Evolutionary conservation across 2,113 vertebrate genomes (phyloP), one percentile per base, ranked within the genome.

Genomic region (Eleginops maclovinus): DNA sequence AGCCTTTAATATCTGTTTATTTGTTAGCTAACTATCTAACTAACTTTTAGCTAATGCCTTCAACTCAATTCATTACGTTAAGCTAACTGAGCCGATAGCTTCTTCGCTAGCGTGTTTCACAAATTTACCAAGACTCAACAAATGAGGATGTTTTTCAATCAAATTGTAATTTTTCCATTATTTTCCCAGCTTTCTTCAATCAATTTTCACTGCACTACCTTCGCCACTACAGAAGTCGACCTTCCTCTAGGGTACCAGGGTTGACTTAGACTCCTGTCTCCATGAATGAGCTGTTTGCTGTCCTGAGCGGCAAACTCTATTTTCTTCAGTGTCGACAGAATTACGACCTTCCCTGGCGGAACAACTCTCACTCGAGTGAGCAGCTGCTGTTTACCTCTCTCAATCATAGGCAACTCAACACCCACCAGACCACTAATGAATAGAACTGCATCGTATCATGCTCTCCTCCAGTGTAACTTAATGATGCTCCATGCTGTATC

Each of bases 361-460:
- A 80, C 50, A 86, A 87, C 90, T 87, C 89, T 91, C 88, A 75
- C 87, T 88, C 75, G 28, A 60, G 50, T n/a, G 40, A 86, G 53
- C 89, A 92, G 91, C 89, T 90, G 90, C 81, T 87, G 87, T 87
- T 91, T 88, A 75, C 69, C 28, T 53, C 72, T 61, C 61, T 67
- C 68, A 80, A 87, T 90, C 74, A 19, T 50, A 58, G 70, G 62
- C 89, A 85, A 80, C 83, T 89, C 86, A 89, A 71, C 69, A 65
- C 79, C 80, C 56, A 55, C 76, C 77, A 71, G 60, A 67, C 71
- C 72, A 43, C 43, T 82, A 85, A 89, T 86, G 76, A 86, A 86
- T 86, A 75, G 77, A 86, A 84, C 53, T 72, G 81, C 80, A 83
- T 89, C 83, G 84, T 81, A 84, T 82, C 72, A 26, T n/a, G 40